These are phyloP conservation scores for Zaprionus ghesquierei DNA, from an alignment of 1,140 invertebrate species.

Conservation along the genomic window DNA sequence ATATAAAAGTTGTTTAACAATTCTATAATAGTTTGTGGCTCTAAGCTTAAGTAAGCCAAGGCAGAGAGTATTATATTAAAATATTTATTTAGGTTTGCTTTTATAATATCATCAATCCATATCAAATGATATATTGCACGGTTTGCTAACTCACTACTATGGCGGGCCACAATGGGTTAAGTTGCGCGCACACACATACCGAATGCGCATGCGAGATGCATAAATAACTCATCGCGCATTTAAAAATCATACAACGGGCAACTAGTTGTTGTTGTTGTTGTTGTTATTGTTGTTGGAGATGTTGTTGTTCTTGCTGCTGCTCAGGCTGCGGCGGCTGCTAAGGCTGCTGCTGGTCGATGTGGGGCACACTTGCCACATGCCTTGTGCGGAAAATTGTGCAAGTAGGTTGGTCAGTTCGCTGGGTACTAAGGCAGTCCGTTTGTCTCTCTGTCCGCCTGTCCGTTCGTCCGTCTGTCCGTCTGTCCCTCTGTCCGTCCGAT, in stretches of 20 bases:
- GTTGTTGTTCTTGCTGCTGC: constrained; percentile 24
- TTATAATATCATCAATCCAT: too few species aligned
- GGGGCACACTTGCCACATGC: constrained; percentile 78
- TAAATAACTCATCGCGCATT: constrained; percentile 81
- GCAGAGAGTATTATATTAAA: too few species aligned
- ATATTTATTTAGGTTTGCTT: too few species aligned
- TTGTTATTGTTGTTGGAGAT: constrained; percentile 20
- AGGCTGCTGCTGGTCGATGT: constrained; percentile 57
- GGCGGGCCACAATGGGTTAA: constrained; percentile 53
- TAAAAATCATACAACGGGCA: constrained; percentile 74
- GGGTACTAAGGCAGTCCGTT: constrained; percentile 18
- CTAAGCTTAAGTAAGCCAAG: too few species aligned
- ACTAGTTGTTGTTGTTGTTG: constrained; percentile 44
- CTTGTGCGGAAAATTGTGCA: constrained; percentile 80
- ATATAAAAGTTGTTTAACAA: too few species aligned
- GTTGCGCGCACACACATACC: constrained; percentile 60
- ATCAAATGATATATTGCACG: background rate
- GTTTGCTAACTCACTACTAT: background rate
- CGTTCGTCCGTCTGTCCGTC: constrained; percentile 17
- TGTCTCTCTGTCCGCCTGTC: constrained; percentile 6
- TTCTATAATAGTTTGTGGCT: too few species aligned
- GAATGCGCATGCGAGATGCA: constrained; percentile 60
- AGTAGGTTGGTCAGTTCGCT: constrained; percentile 73
- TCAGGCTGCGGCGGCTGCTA: constrained; percentile 16
- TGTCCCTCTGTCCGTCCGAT: background rate